Conservation (phyloP, 2,888 invertebrate species). For the Calliphora vomitoria region DNA sequence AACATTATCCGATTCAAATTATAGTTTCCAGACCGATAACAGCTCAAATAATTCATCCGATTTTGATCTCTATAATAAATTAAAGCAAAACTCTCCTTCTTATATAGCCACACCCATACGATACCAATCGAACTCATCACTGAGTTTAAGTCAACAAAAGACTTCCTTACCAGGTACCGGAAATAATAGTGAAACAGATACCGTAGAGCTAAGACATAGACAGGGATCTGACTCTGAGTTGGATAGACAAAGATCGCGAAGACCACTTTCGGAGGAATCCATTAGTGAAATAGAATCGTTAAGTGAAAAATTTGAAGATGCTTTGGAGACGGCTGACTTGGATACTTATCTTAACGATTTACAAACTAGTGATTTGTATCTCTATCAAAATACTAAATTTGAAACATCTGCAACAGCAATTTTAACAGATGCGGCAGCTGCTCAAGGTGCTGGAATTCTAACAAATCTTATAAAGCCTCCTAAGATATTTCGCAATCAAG, state of each 20-base stretch:
- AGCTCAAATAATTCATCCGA: slow-evolving; percentile 84
- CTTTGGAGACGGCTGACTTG: slow-evolving; percentile 87
- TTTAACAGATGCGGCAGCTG: slow-evolving; percentile 77
- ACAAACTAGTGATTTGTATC: slow-evolving; percentile 85
- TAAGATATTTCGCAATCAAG: slow-evolving; percentile 83
- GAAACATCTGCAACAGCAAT: slow-evolving; percentile 64
- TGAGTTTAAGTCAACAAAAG: slow-evolving; percentile 77
- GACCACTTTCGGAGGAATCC: slow-evolving; percentile 91
- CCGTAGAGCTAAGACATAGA: slow-evolving; percentile 86
- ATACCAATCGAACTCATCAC: slow-evolving; percentile 82
- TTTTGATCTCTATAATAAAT: slow-evolving; percentile 83
- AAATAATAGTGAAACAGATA: slow-evolving; percentile 84
- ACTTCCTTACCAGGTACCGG: slow-evolving; percentile 72
- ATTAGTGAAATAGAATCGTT: slow-evolving; percentile 88
- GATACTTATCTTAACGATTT: slow-evolving; percentile 89
- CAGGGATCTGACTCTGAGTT: slow-evolving; percentile 85
- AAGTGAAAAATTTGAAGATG: slow-evolving; percentile 86
- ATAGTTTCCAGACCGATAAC: slow-evolving; percentile 84
- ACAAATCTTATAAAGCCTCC: slow-evolving; percentile 84
- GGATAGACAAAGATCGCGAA: slow-evolving; percentile 88
- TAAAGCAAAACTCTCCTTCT: slow-evolving; percentile 82
- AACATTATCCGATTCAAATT: slow-evolving; percentile 83
- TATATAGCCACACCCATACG: slow-evolving; percentile 79
- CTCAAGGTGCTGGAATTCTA: slow-evolving; percentile 77
- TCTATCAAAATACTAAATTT: slow-evolving; percentile 79